phyloP scores from a whole-genome alignment of 2,113 vertebrate genomes.

The Etheostoma cragini region DNA sequence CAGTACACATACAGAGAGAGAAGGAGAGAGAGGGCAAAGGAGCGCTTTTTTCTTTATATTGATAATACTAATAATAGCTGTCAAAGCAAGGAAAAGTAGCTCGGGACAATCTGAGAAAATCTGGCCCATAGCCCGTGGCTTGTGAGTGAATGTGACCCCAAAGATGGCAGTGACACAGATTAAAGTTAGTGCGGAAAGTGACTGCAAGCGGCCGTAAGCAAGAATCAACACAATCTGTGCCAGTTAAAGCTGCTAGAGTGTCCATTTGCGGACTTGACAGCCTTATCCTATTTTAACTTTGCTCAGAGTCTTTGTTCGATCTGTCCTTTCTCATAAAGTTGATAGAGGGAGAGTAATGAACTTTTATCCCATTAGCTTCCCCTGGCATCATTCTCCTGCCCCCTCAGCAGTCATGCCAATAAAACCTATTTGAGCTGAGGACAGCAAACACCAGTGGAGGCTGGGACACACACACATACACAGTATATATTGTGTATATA shows the following conservation, averaged over 20 bases:
- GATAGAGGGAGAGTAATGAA: constrained; percentile 73
- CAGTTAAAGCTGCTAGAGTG: constrained; percentile 37
- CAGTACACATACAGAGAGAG: constrained; percentile 13
- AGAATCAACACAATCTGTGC: constrained; percentile 45
- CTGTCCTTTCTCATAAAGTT: constrained; percentile 64
- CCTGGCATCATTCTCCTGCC: constrained; percentile 59
- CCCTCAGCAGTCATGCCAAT: constrained; percentile 70
- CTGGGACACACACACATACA: constrained; percentile 3
- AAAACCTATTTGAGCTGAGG: constrained; percentile 71
- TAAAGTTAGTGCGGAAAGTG: constrained; percentile 43
- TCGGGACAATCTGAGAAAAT: constrained; percentile 48
- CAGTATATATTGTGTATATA: too few relatives aligned
- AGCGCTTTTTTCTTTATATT: constrained; percentile 63
- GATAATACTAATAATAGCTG: constrained; percentile 64
- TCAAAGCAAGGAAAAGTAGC: constrained; percentile 64
- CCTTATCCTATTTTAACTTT: constrained; percentile 54
- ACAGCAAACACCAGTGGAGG: constrained; percentile 56
- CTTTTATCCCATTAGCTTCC: constrained; percentile 70
- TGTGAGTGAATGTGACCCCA: constrained; percentile 49
- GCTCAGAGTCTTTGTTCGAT: constrained; percentile 60
- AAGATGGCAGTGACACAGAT: constrained; percentile 41
- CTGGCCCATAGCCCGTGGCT: constrained; percentile 66
- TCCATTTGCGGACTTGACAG: constrained; percentile 39
- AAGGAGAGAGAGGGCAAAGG: constrained; percentile 23
- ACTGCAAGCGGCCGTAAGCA: constrained; percentile 41